Evolutionary conservation across 1,140 invertebrate species (phyloP).

Genomic region (Habropoda laboriosa): DNA sequence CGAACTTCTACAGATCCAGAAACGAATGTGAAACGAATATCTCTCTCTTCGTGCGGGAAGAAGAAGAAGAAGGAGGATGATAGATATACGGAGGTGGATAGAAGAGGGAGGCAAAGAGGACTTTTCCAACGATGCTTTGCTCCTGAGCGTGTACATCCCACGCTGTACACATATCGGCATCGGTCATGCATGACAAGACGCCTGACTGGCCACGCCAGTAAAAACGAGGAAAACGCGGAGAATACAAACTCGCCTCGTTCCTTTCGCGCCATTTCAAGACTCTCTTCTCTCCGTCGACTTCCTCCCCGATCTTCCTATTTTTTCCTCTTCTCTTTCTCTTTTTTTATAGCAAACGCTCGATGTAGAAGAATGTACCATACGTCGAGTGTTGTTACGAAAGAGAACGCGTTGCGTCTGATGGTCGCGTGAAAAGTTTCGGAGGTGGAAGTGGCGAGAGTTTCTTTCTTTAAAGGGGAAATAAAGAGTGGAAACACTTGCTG

Average conservation of each 20-base stretch:
- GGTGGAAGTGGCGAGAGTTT: too few species aligned
- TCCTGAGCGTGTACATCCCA: slow-evolving; percentile 56
- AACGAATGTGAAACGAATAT: slow-evolving; percentile 61
- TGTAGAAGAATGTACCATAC: background rate
- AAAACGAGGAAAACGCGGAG: slow-evolving; percentile 77
- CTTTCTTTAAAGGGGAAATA: too few species aligned
- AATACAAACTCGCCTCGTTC: slow-evolving; percentile 73
- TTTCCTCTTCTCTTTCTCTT: background rate
- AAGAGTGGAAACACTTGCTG: background rate
- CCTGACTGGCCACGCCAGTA: slow-evolving; percentile 79
- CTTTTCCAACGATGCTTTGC: slow-evolving; percentile 68
- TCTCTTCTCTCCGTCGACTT: slow-evolving; percentile 22
- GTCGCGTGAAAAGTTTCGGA: slow-evolving; percentile 1
- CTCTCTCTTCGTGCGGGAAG: background rate
- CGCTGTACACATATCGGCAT: slow-evolving; percentile 78
- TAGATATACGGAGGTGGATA: background rate
- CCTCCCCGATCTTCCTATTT: background rate
- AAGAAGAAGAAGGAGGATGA: background rate
- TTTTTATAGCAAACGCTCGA: too few species aligned
- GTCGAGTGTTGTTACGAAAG: slow-evolving; percentile 8
- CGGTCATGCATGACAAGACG: slow-evolving; percentile 79
- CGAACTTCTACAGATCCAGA: slow-evolving; percentile 57
- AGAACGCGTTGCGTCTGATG: slow-evolving; percentile 3
- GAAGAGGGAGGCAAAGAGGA: slow-evolving; percentile 30
- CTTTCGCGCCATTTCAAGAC: slow-evolving; percentile 58